These are phyloP conservation scores for Pseudachorutes palmiensis DNA, from an alignment of 1,140 invertebrate genomes.

Conservation along the genomic window DNA sequence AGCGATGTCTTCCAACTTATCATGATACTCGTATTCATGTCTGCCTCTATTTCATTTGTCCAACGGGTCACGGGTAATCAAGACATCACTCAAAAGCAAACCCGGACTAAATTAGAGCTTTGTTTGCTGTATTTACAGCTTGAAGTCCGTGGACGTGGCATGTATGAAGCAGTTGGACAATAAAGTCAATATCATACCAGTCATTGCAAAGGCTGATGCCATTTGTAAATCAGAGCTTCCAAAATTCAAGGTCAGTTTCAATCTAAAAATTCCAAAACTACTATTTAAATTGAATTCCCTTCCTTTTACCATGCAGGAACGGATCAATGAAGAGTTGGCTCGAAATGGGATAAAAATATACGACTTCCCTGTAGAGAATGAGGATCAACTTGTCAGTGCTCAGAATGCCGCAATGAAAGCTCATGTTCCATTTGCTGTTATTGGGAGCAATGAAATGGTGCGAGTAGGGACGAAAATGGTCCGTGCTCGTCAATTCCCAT, in stretches of 20 bases:
- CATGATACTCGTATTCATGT: conserved; percentile 94
- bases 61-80: conserved; percentile 92
- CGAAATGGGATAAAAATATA: conserved; percentile 91
- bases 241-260: conserved; percentile 74
- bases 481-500: conserved; percentile 93
- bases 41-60: conserved; percentile 97
- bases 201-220: conserved; percentile 98
- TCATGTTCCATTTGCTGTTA: conserved; percentile 94
- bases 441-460: conserved; percentile 97
- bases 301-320: conserved; percentile 58
- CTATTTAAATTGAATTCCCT: background rate
- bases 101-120: no score
- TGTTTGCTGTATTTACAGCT: no score
- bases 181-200: conserved; percentile 98
- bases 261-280: background rate
- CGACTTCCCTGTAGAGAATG: conserved; percentile 95
- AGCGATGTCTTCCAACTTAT: conserved; percentile 76
- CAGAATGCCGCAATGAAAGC: conserved; percentile 87
- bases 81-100: no score
- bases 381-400: no score
- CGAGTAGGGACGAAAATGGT: conserved; percentile 93
- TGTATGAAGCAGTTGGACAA: conserved; percentile 99
- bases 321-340: conserved; percentile 77
- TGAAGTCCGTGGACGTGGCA: conserved; percentile 92
- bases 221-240: conserved; percentile 96